A percentile compares a stretch with the other conserved stretches of the same genome.
Conservation (phyloP, 2,113 vertebrate species). For the Odocoileus virginianus region DNA sequence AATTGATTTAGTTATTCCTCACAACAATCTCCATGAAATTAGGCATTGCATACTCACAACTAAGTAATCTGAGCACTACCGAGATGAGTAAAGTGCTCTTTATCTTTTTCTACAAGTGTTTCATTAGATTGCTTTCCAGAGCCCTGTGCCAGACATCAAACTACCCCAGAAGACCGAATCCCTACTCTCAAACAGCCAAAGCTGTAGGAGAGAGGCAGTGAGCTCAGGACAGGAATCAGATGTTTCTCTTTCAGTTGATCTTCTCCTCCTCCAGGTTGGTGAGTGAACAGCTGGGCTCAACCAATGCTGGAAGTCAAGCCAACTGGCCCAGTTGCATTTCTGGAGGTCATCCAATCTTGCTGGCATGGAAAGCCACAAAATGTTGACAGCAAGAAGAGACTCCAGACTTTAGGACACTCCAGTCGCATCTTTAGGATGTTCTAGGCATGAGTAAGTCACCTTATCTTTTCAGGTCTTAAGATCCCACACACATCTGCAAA, state of each 20-base stretch:
- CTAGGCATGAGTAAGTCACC: background rate
- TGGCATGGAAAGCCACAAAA: background rate
- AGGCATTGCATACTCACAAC: background rate
- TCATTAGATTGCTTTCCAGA: background rate
- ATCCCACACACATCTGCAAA: background rate
- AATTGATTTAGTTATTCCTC: slow-evolving; percentile 7
- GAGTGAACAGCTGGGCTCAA: slow-evolving; percentile 26
- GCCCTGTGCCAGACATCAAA: background rate
- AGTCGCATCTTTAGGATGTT: background rate
- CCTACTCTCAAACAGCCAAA: background rate
- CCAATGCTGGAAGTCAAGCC: background rate
- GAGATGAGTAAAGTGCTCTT: background rate
- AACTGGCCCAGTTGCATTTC: background rate
- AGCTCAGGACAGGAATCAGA: background rate
- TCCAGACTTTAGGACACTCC: background rate
- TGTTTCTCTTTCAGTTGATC: background rate
- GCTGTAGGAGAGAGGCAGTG: background rate
- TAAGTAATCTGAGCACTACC: background rate
- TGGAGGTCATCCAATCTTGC: slow-evolving; percentile 35
- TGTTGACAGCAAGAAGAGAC: background rate
- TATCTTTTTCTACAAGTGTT: background rate
- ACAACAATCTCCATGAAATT: background rate
- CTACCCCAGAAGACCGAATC: background rate
- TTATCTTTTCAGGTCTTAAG: background rate
- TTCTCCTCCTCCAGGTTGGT: background rate